Conservation (phyloP, 2,113 vertebrate species). For the Brachypteracias leptosomus region DNA sequence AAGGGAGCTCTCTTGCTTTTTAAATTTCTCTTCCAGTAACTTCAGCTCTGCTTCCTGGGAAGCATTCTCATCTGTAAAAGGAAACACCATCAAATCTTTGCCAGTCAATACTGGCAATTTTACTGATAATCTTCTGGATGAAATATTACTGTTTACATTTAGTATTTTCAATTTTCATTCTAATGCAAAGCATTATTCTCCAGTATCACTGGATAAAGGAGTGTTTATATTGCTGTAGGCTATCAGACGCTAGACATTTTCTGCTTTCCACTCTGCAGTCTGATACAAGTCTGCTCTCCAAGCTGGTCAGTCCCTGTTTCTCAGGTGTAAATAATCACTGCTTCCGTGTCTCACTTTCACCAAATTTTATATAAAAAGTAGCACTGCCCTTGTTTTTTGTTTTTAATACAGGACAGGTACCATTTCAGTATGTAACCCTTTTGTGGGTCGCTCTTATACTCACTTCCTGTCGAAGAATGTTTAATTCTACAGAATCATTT, state of each 20-base stretch:
- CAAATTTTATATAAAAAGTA: not conserved
- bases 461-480: not conserved
- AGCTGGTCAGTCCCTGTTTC: not conserved
- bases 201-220: not conserved
- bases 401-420: not conserved
- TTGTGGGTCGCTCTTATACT: not conserved
- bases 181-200: not conserved
- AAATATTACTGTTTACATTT: not conserved
- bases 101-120: not conserved
- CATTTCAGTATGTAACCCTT: not conserved
- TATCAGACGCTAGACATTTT: not conserved
- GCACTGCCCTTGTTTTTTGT: not conserved
- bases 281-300: not conserved
- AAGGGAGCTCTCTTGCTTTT: conserved; percentile 74
- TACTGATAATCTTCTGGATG: not conserved
- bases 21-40: conserved; percentile 78
- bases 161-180: not conserved
- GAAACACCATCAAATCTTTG: not conserved
- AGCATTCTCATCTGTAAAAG: conserved; percentile 78
- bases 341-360: not conserved
- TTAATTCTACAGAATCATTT: not conserved
- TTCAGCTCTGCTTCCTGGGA: conserved; percentile 77
- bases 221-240: not conserved
- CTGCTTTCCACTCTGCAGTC: not conserved
- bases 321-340: not conserved